These are phyloP conservation scores for Gnathonemus longibarbis DNA, from an alignment of 2,113 vertebrate genomes.

Conservation along the genomic window DNA sequence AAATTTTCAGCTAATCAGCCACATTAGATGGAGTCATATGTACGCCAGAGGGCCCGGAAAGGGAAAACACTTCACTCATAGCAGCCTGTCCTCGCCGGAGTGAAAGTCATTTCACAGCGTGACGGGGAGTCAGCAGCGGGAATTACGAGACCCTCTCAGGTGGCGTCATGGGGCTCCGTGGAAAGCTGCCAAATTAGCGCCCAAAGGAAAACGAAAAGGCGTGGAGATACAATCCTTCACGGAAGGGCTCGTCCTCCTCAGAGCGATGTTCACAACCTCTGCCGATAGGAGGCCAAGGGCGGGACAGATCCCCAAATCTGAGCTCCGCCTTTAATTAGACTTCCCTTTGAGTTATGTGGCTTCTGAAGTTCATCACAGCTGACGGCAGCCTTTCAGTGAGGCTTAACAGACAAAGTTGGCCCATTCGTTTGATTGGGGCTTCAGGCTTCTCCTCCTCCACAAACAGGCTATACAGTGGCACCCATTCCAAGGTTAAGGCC, in stretches of 20 bases:
- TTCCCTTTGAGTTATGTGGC: not conserved
- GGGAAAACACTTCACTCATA: not conserved
- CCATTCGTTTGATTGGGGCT: not conserved
- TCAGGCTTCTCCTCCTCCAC: not conserved
- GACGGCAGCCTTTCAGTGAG: not conserved
- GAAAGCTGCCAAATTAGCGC: conserved; percentile 44
- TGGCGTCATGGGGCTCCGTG: conserved; percentile 50
- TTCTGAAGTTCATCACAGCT: not conserved
- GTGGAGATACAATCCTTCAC: conserved; percentile 16
- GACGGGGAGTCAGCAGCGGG: conserved; percentile 45
- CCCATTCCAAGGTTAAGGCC: not conserved
- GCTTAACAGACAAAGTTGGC: not conserved
- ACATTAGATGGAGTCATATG: not conserved
- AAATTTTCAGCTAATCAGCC: conserved; percentile 3
- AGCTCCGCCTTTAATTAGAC: not conserved
- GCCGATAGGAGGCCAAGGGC: not conserved
- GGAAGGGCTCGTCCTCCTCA: conserved; percentile 11
- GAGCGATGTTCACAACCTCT: conserved; percentile 27
- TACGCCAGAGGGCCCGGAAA: not conserved
- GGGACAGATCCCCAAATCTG: not conserved
- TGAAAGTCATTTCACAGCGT: conserved; percentile 41
- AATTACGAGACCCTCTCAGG: conserved; percentile 43
- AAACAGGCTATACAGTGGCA: not conserved
- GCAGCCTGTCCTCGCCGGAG: conserved; percentile 14
- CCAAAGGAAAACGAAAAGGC: not conserved